A percentile compares a stretch with the other conserved stretches of the same genome.
phyloP scores from a whole-genome alignment of 2,113 vertebrate genomes.

The Orthochromis malagaraziensis region DNA sequence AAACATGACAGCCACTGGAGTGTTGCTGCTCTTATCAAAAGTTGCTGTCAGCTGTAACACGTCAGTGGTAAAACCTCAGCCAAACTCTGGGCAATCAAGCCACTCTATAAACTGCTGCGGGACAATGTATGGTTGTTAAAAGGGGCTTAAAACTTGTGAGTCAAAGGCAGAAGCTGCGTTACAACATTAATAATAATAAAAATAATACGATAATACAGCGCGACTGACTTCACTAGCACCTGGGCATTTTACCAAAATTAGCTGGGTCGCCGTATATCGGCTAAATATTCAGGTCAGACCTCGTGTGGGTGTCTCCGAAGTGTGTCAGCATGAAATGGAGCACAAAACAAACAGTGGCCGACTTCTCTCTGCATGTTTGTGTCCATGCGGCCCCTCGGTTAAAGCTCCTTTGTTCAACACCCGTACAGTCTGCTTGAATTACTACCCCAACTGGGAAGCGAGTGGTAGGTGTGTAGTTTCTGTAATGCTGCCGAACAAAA shows the following conservation, averaged over 20 bases:
- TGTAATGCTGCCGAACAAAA: background rate
- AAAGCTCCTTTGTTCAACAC: conserved; percentile 57
- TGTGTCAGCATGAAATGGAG: conserved; percentile 57
- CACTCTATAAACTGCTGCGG: background rate
- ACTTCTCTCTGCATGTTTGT: conserved; percentile 42
- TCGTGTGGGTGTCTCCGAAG: conserved; percentile 35
- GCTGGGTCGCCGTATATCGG: conserved; percentile 23
- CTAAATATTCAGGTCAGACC: conserved; percentile 49
- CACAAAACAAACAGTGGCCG: conserved; percentile 45
- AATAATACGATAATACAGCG: background rate
- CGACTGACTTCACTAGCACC: background rate
- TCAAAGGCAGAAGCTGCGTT: background rate
- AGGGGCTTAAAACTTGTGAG: conserved; percentile 8
- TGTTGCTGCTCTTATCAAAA: background rate
- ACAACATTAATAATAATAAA: background rate
- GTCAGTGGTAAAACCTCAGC: background rate
- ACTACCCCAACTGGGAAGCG: background rate
- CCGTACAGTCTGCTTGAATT: conserved; percentile 18
- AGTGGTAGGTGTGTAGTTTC: background rate
- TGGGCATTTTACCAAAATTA: conserved; percentile 14
- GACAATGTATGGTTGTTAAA: background rate
- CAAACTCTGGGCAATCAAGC: background rate
- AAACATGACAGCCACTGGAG: background rate
- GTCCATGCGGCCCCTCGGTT: conserved; percentile 59
- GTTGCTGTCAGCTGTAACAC: background rate